These are phyloP conservation scores for Pseudoips prasinana DNA, from an alignment of 2,888 invertebrate species.

Conservation along the genomic window DNA sequence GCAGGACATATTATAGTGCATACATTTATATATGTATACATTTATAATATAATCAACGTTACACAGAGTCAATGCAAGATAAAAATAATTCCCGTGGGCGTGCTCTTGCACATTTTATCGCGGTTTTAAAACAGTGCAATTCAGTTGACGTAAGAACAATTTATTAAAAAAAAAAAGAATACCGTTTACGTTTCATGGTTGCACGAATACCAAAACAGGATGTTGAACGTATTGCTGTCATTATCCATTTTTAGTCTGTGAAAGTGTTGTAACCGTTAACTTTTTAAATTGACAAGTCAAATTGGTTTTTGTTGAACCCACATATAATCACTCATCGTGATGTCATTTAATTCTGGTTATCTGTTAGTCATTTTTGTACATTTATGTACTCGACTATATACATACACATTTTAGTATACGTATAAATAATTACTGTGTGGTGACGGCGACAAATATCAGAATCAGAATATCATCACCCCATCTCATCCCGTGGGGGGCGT, in stretches of 20 bases:
- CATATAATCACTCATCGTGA: constrained; percentile 1
- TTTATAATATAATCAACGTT: too few species aligned
- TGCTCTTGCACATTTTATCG: constrained; percentile 32
- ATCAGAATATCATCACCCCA: too few species aligned
- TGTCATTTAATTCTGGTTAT: too few species aligned
- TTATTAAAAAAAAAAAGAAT: constrained; percentile 9
- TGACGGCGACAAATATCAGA: too few species aligned
- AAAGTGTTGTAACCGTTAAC: constrained; percentile 12
- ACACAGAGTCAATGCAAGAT: too few species aligned
- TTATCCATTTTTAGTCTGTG: constrained; percentile 13
- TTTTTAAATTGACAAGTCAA: constrained; percentile 8
- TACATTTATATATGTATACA: too few species aligned
- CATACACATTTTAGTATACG: too few species aligned
- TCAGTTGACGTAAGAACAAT: constrained; percentile 7
- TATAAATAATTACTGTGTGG: too few species aligned
- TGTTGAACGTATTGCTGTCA: constrained; percentile 4
- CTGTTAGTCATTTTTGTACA: too few species aligned
- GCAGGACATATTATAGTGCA: too few species aligned
- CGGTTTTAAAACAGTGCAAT: neutral
- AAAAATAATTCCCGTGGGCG: constrained; percentile 39
- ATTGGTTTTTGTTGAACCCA: constrained; percentile 2
- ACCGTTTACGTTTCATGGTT: constrained; percentile 10
- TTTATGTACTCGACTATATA: too few species aligned
- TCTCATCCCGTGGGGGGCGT: too few species aligned
- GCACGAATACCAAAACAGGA: constrained; percentile 10